Base-by-base conservation (phyloP, 2,888 invertebrate genomes). In the Melieria omissa region DNA sequence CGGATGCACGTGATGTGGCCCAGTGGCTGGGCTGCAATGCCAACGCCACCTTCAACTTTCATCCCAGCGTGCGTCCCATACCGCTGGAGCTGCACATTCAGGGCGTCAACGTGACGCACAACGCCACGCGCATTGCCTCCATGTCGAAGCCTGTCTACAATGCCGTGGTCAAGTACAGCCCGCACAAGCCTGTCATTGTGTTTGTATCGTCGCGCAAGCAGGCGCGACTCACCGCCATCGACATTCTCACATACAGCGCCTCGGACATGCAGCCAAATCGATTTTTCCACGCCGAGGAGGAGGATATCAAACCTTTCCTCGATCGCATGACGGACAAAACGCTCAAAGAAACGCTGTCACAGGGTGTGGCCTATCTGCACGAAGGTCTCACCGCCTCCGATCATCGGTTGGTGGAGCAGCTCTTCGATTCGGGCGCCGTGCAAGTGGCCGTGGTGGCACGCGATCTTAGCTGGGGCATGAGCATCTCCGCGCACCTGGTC, bases 101-200 rank as follows among this genome's bases (percentile, higher is more conserved):
- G 91, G 98, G 99, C 14, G 95, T 98, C 88, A 99, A 98, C 88
- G 95, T 99, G 57, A 97, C 98, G 0, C 99, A 99, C 88, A 98
- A 98, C 83, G 96, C 95, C 0, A 96, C 98, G 0, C 91, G 99
- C 10, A 90, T 99, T 46, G 94, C 98, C 0, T 96, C 99, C 0
- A 99, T 99, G 99, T 95, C 96, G 0, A 98, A 98, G 84, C 99
- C 99, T 0, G 95, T 97, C 0, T 99, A 98, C 88, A 97, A 97
- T 87, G 93, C 96, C 0, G 94, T 99, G 52, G 84, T 93, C 3
- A 92, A 95, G 44, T 91, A 95, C 86, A 95, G 95, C 71, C 93
- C 95, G 0, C 90, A 91, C 79, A 93, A 93, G 80, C 97, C 98
- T 0, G 95, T 93, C 2, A 92, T 95, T 8, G 93, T 98, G 29